Evolutionary conservation across 2,797 vertebrate species (phyloP).

Genomic region (Lepus oiostolus): DNA sequence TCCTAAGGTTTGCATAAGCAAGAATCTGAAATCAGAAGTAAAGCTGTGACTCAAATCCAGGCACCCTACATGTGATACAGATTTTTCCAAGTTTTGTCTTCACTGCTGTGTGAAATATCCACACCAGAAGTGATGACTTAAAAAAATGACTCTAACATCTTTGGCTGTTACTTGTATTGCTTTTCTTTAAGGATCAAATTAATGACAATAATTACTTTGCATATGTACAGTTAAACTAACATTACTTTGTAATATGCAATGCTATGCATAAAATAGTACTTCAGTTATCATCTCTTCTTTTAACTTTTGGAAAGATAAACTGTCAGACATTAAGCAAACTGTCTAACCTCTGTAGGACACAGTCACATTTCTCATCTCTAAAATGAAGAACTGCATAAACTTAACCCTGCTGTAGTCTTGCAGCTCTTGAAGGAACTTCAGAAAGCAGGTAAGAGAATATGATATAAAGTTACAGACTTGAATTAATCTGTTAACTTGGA

Average conservation of each 20-base stretch:
- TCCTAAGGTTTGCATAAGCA: too few species aligned
- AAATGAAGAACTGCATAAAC: neutral
- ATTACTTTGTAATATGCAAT: neutral
- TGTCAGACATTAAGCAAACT: neutral
- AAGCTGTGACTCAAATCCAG: too few species aligned
- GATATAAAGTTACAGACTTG: neutral
- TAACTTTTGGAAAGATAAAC: neutral
- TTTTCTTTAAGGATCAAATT: slow-evolving; percentile 45
- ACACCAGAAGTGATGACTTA: neutral
- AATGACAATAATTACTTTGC: slow-evolving; percentile 29
- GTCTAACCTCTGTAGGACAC: neutral
- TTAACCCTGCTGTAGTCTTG: neutral
- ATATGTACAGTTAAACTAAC: neutral
- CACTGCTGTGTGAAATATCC: too few species aligned
- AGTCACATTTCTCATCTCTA: neutral
- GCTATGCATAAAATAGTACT: neutral
- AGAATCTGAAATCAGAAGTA: too few species aligned
- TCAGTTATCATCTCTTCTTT: neutral
- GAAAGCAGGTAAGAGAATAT: neutral
- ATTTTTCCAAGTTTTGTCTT: too few species aligned
- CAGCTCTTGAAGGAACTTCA: neutral
- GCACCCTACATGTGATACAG: too few species aligned
- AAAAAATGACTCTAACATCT: neutral
- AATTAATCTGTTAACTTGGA: neutral
- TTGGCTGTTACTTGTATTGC: neutral